phyloP scores from a whole-genome alignment of 2,888 invertebrate genomes.

The Salpingus planirostris region DNA sequence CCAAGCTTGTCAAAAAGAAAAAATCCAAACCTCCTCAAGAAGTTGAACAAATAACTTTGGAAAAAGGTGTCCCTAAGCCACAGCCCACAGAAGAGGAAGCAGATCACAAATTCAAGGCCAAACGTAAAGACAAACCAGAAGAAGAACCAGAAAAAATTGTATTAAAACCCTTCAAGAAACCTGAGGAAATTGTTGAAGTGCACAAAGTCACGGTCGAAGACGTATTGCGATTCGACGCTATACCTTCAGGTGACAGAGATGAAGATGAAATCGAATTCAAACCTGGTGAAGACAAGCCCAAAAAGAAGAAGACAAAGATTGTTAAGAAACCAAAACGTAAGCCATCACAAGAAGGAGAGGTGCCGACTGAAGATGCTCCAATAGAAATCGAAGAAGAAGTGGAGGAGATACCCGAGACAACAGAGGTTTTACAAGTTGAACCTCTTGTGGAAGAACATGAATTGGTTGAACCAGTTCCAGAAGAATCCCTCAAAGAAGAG shows the following conservation, averaged over 20 bases:
- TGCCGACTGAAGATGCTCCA: conserved; percentile 19
- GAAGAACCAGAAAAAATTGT: conserved; percentile 21
- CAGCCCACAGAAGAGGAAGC: conserved; percentile 32
- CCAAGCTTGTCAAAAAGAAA: conserved; percentile 32
- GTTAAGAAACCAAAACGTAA: conserved; percentile 14
- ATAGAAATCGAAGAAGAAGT: conserved; percentile 9
- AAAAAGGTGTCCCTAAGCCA: conserved; percentile 23
- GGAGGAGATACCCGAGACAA: too few species aligned
- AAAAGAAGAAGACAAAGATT: conserved; percentile 10
- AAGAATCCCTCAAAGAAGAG: conserved; percentile 8
- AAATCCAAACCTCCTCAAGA: conserved; percentile 32
- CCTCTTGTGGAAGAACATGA: conserved; percentile 15
- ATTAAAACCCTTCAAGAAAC: conserved; percentile 26
- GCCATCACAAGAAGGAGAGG: conserved; percentile 14
- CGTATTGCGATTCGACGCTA: conserved; percentile 4
- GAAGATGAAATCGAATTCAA: conserved; percentile 13
- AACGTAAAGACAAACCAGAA: conserved; percentile 22
- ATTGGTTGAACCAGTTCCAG: conserved; percentile 2
- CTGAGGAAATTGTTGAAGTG: conserved; percentile 17
- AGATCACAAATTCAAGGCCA: conserved; percentile 24
- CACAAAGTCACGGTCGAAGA: conserved; percentile 6
- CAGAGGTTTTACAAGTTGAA: too few species aligned
- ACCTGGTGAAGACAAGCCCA: conserved; percentile 28
- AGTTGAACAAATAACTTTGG: conserved; percentile 16
- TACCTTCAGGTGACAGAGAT: conserved; percentile 14